These are phyloP conservation scores for Campoplex capitator DNA, from an alignment of 2,888 invertebrate genomes.

Conservation along the genomic window DNA sequence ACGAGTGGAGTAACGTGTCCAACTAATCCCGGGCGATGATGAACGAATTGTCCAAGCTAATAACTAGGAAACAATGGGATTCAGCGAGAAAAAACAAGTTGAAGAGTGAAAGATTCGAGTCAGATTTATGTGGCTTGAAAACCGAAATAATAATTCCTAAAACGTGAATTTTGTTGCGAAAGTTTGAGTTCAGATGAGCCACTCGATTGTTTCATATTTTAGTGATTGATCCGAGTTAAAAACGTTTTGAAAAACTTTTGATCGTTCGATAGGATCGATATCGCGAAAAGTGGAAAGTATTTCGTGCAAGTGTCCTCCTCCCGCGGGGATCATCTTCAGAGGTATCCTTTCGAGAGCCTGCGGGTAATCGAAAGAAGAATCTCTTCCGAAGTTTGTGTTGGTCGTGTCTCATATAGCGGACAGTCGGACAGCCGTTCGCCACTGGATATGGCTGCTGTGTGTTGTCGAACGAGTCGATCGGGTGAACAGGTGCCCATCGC, in stretches of 20 bases:
- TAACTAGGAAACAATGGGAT: constrained; percentile 13
- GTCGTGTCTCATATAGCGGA: constrained; percentile 46
- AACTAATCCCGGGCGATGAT: constrained; percentile 19
- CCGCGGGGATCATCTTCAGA: constrained; percentile 1
- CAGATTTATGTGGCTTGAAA: constrained; percentile 7
- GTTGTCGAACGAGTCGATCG: constrained; percentile 62
- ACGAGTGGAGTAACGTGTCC: constrained; percentile 2
- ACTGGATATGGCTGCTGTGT: constrained; percentile 69
- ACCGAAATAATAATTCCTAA: background rate
- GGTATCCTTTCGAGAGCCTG: background rate
- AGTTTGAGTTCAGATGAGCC: background rate
- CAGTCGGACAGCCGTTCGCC: constrained; percentile 64
- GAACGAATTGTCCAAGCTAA: background rate
- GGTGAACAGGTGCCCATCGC: constrained; percentile 70
- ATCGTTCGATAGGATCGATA: background rate
- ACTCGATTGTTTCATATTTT: background rate
- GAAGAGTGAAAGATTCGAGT: constrained; percentile 17
- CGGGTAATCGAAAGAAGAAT: constrained; percentile 33
- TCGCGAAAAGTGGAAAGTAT: background rate
- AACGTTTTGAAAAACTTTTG: background rate
- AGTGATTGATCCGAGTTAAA: background rate
- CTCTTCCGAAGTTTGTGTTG: constrained; percentile 11
- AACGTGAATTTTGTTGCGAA: constrained; percentile 13
- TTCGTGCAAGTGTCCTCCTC: constrained; percentile 5
- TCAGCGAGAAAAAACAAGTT: constrained; percentile 13